Base-by-base conservation (phyloP, 2,888 invertebrate species). In the Mesorhabditis belari region DNA sequence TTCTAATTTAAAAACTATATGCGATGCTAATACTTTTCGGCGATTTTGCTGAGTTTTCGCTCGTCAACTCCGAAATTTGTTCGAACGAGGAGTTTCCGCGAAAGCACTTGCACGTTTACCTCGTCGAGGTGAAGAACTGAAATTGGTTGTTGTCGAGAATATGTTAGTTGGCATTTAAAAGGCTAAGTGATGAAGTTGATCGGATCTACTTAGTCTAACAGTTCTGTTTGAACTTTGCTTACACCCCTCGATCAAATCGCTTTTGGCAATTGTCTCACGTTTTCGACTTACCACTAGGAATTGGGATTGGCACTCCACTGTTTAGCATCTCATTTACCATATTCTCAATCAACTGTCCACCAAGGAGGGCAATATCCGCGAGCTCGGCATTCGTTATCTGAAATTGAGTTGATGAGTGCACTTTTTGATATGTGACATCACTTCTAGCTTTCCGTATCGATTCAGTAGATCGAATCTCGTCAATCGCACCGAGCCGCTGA, bases 61-160 rank as follows among this genome's bases (percentile, higher is more conserved):
- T 35, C 44, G 44, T 35, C 44, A n/a, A 35, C n/a, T 1, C 44
- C 63, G 26, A 74, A 67, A 54, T 74, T 71, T 3, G 72, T 66
- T 35, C 62, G 61, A 53, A 74, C 67, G 28, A 69, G 61, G 56
- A 73, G 63, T 23, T 70, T 62, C 19, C 74, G 62, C 21, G 65
- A 65, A 49, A 65, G 56, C 9, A 74, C 65, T 25, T 62, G 61
- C 6, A 74, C 65, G 29, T 64, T 53, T 24, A 66, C 65, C 54
- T 70, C 60, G 58, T 68, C 63, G 51, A 74, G 71, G 49, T 68
- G 62, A 4, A 72, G 57, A 1, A 74, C 74, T 73, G 66, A 49
- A 70, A 61, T 23, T 4, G 25, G 17, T 9, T 1, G 44, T 2
- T 35, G 12, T 35, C n/a, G 1, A n/a, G 35, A 1, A n/a, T n/a